Evolutionary conservation across 2,888 invertebrate species (phyloP), one percentile per base, ranked within the genome.

Genomic region (Brachyptera risi): DNA sequence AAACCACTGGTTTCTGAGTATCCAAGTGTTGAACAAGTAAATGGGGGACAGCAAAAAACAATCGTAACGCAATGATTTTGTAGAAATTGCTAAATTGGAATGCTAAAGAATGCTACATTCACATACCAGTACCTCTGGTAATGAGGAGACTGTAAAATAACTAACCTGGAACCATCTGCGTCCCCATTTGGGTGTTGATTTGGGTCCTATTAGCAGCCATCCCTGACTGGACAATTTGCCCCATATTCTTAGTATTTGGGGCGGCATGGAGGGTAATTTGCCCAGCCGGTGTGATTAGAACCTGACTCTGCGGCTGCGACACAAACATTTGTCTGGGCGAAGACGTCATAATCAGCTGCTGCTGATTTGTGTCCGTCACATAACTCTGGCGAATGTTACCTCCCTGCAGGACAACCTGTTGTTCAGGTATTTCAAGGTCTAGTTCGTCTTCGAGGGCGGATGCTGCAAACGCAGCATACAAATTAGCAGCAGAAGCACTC

Each of bases 401-500:
- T n/a, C n/a, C n/a, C 49, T 50, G 56, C 37, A 47, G 56, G 11
- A 63, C 66, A 19, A 66, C 64, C 49, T 69, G 67, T 56, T 71
- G 35, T 9, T 31, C 37, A 11, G 62, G 56, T 1, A 69, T 59
- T n/a, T 71, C 69, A 1, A 80, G 79, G 19, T 90, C 89, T 66
- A 69, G 71, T 71, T 91, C 92, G 68, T 91, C 92, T 71, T 90
- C 90, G 17, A 92, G 78, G 51, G 90, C 89, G 35, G 90, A 90
- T 0, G 91, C 92, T 0, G 91, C 92, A 54, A 92, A 79, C 26
- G 91, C 91, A 0, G 92, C 91, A 71, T 92, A 92, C 23, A 92
- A 76, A 74, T 92, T 91, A 0, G 91, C 92, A 0, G 92, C 92
- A 4, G 89, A 90, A 15, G 78, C 79, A 68, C 80, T 80, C 67